Percentiles rank a stretch among this genome's conserved stretches.
These are phyloP conservation scores for Villa cingulata DNA, from an alignment of 2,888 invertebrate genomes.

Conservation along the genomic window DNA sequence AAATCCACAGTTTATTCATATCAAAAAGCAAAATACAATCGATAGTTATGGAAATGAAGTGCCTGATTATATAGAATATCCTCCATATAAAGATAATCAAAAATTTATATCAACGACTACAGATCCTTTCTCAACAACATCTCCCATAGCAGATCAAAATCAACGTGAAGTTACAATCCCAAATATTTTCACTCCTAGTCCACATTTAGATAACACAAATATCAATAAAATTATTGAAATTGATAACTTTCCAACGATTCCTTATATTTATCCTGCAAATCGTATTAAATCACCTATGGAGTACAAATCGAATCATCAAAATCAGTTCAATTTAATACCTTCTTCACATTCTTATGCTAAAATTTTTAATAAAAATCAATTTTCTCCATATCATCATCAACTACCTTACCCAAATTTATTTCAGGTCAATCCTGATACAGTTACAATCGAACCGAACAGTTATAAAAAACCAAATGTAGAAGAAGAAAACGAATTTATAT, in stretches of 20 bases:
- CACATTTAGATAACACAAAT: constrained; percentile 29
- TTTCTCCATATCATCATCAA: neutral
- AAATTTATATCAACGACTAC: constrained; percentile 5
- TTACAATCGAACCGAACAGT: constrained; percentile 21
- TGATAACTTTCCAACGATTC: constrained; percentile 21
- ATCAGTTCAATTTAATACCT: neutral
- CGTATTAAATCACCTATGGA: neutral
- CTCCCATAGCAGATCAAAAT: neutral
- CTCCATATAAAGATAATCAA: constrained; percentile 9
- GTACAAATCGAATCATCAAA: neutral
- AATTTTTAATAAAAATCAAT: neutral
- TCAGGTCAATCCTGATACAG: neutral
- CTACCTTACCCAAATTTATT: neutral
- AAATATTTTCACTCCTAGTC: constrained; percentile 28
- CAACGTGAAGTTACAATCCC: constrained; percentile 17
- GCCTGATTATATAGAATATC: constrained; percentile 5
- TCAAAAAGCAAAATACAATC: constrained; percentile 18
- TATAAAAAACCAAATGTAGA: constrained; percentile 28
- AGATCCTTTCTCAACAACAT: constrained; percentile 20
- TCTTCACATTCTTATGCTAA: neutral
- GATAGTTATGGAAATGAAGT: constrained; percentile 29
- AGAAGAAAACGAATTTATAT: constrained; percentile 12
- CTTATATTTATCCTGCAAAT: neutral
- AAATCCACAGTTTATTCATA: neutral
- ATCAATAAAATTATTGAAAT: constrained; percentile 24